A percentile compares a stretch with the other conserved stretches of the same genome.
Evolutionary conservation across 1,140 invertebrate genomes (phyloP).

Genomic region (Gryon sp.): DNA sequence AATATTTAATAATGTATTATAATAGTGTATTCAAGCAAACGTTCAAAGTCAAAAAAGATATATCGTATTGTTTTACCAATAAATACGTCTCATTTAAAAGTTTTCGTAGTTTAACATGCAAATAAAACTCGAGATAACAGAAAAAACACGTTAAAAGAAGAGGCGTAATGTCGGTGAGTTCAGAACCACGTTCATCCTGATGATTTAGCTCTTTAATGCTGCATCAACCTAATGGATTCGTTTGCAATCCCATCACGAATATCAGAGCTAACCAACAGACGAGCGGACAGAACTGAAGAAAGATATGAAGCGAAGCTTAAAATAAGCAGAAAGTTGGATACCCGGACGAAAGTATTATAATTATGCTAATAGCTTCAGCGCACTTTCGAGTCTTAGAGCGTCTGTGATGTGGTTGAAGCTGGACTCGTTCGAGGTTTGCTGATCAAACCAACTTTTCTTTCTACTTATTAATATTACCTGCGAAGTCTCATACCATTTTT

Average conservation of each 20-base stretch:
- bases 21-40: too few relatives aligned
- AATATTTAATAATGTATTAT: too few relatives aligned
- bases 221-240: conserved; percentile 77
- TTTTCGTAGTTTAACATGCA: conserved; percentile 55
- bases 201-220: conserved; percentile 75
- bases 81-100: conserved; percentile 54
- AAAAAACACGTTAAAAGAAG: conserved; percentile 35
- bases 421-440: conserved; percentile 71
- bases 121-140: conserved; percentile 33
- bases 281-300: conserved; percentile 62
- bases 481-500: conserved; percentile 60
- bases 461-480: conserved; percentile 73
- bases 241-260: conserved; percentile 75
- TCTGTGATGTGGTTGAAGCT: conserved; percentile 77
- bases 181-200: conserved; percentile 67
- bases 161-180: conserved; percentile 62
- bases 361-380: conserved; percentile 79
- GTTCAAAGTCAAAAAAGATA: conserved; percentile 12
- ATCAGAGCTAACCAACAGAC: conserved; percentile 69
- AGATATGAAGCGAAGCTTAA: conserved; percentile 71
- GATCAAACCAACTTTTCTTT: conserved; percentile 78
- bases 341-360: conserved; percentile 78
- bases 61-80: conserved; percentile 32
- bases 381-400: conserved; percentile 67
- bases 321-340: conserved; percentile 78